Conservation (phyloP, 2,888 invertebrate genomes). For the Theretra japonica region DNA sequence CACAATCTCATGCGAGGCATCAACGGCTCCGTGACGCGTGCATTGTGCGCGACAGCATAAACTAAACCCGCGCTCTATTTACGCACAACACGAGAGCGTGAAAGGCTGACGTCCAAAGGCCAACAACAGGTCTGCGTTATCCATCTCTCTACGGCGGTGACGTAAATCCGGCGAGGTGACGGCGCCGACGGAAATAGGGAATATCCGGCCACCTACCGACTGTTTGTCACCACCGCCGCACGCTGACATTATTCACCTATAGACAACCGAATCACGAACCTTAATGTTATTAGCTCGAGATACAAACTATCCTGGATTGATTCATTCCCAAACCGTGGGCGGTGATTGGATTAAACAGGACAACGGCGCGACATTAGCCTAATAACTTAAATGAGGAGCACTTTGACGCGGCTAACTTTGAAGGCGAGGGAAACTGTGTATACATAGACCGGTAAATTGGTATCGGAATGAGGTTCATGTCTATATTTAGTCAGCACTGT, state of each 20-base stretch:
- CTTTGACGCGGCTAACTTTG: neutral
- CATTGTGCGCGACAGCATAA: neutral
- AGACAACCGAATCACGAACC: slow-evolving; percentile 53
- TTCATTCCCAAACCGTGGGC: slow-evolving; percentile 27
- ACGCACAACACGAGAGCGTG: neutral
- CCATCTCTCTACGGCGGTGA: slow-evolving; percentile 52
- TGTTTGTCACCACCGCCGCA: slow-evolving; percentile 63
- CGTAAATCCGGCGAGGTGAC: slow-evolving; percentile 56
- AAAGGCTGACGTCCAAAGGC: slow-evolving; percentile 37
- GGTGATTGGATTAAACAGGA: slow-evolving; percentile 27
- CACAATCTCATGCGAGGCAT: neutral
- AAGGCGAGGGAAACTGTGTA: neutral
- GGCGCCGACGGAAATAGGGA: slow-evolving; percentile 67
- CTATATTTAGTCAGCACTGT: neutral
- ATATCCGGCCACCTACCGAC: slow-evolving; percentile 62
- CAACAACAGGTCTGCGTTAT: slow-evolving; percentile 49
- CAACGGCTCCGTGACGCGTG: neutral
- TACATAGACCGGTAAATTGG: neutral
- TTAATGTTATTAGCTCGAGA: slow-evolving; percentile 37
- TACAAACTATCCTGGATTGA: slow-evolving; percentile 43
- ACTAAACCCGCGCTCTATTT: neutral
- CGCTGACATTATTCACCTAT: slow-evolving; percentile 53
- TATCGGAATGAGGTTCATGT: neutral
- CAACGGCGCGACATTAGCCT: slow-evolving; percentile 2
- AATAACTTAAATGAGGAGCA: slow-evolving; percentile 19